These are phyloP conservation scores for Romanogobio albipinnatus DNA, from an alignment of 2,113 vertebrate species.

Conservation along the genomic window DNA sequence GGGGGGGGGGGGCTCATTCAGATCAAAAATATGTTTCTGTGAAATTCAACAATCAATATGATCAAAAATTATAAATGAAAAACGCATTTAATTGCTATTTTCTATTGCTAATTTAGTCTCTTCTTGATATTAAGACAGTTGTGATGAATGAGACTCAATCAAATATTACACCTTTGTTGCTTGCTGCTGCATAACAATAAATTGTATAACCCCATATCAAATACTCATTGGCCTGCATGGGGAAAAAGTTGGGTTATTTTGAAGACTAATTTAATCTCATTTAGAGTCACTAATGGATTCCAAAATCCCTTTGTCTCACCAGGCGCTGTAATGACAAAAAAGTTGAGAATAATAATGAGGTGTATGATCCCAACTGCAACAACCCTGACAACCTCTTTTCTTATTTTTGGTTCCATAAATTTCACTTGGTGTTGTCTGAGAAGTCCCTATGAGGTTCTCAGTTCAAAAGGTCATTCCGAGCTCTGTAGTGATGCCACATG, in stretches of 20 bases:
- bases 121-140: background rate
- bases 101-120: background rate
- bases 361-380: background rate
- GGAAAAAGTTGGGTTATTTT: background rate
- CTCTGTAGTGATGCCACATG: background rate
- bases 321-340: background rate
- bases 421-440: background rate
- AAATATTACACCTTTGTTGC: background rate
- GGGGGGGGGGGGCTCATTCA: no score
- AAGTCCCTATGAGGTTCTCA: background rate
- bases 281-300: background rate
- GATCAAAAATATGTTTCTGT: background rate
- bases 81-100: background rate
- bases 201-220: background rate
- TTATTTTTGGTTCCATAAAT: background rate
- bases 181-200: conserved; percentile 16
- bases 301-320: conserved; percentile 16
- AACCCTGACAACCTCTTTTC: background rate
- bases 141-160: background rate
- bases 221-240: background rate
- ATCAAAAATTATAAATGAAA: background rate
- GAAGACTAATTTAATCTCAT: background rate
- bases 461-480: conserved; percentile 26
- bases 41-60: background rate
- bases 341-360: background rate